phyloP scores from a whole-genome alignment of 1,140 invertebrate genomes.

The Anastrepha obliqua region DNA sequence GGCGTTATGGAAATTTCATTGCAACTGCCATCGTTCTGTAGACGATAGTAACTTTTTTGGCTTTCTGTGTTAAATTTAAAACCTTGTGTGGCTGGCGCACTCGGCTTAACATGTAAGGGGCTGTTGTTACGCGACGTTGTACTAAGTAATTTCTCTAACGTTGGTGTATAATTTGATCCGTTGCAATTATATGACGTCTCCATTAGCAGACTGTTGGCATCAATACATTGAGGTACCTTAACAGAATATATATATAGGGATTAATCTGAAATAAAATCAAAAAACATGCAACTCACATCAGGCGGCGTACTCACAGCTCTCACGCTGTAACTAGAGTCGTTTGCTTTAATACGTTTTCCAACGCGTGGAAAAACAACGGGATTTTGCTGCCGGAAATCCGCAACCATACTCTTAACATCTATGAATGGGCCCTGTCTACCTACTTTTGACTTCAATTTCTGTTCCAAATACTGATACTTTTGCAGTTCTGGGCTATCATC shows the following conservation, averaged over 20 bases:
- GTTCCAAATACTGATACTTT: constrained; percentile 54
- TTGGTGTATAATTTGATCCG: constrained; percentile 33
- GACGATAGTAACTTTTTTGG: constrained; percentile 48
- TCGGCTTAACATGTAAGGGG: background rate
- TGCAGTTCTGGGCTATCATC: constrained; percentile 18
- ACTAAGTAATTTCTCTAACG: constrained; percentile 31
- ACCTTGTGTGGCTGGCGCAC: background rate
- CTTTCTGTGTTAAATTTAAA: constrained; percentile 46
- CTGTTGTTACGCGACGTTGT: constrained; percentile 28
- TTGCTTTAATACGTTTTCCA: constrained; percentile 77
- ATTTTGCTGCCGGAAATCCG: constrained; percentile 85
- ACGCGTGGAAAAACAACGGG: constrained; percentile 82
- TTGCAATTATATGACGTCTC: constrained; percentile 36
- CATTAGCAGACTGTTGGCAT: background rate
- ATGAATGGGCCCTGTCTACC: constrained; percentile 85
- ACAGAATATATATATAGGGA: background rate
- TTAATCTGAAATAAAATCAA: too few species aligned
- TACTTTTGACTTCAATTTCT: constrained; percentile 53
- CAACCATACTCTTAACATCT: constrained; percentile 88
- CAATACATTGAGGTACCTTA: background rate
- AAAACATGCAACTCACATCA: background rate
- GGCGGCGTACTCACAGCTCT: constrained; percentile 55
- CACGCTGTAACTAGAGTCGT: constrained; percentile 43
- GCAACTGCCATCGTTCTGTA: constrained; percentile 20
- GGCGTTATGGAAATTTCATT: constrained; percentile 48